These are phyloP conservation scores for Carduelis carduelis DNA, from an alignment of 2,797 vertebrate genomes.

Conservation along the genomic window DNA sequence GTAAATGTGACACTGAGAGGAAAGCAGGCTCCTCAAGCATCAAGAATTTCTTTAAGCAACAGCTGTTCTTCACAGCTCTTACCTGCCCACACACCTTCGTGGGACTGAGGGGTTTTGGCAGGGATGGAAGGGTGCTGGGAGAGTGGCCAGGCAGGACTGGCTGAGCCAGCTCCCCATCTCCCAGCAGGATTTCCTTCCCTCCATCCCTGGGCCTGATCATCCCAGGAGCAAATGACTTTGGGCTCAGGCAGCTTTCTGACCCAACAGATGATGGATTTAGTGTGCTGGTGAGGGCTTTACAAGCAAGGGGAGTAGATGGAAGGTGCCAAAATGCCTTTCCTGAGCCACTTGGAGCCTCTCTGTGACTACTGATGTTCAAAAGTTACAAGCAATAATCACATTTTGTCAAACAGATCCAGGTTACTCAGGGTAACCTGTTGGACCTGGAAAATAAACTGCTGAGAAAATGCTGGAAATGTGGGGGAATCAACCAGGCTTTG, in stretches of 20 bases:
- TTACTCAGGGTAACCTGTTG: not conserved
- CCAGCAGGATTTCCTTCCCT: not conserved
- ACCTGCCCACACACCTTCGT: not conserved
- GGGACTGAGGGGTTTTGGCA: not conserved
- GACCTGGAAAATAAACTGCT: not conserved
- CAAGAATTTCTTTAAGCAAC: not conserved
- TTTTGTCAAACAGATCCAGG: not conserved
- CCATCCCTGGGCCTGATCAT: not conserved
- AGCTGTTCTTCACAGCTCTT: not conserved
- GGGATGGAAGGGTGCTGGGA: not conserved
- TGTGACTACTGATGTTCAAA: not conserved
- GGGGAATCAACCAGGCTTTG: not conserved
- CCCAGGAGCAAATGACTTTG: not conserved
- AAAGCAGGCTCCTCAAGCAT: not conserved
- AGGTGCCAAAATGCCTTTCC: not conserved
- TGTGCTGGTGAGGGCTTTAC: not conserved
- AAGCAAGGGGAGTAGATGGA: not conserved
- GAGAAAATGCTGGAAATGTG: not conserved
- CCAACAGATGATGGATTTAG: not conserved
- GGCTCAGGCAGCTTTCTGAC: not conserved
- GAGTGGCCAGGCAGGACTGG: not conserved
- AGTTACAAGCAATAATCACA: rapidly evolving
- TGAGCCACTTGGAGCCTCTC: not conserved
- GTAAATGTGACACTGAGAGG: not conserved
- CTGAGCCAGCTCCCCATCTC: not conserved